Conservation (phyloP, 1,140 invertebrate species). For the Macrotrachela quadricornifera region DNA sequence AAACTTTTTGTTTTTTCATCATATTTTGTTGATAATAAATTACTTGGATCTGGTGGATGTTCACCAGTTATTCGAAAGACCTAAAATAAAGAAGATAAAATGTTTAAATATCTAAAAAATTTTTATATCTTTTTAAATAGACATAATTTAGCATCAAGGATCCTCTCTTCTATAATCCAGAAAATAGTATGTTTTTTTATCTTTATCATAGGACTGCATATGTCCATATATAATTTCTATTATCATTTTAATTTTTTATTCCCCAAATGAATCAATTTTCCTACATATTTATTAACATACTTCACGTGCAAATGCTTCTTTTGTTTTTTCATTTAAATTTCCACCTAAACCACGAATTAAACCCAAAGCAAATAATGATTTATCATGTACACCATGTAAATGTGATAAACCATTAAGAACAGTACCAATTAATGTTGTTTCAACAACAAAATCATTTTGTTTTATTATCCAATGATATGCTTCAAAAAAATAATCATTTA, state of each 20-base stretch:
- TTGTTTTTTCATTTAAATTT: slow-evolving; percentile 35
- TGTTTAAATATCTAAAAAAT: too few relatives aligned
- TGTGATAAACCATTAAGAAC: slow-evolving; percentile 42
- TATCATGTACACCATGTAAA: slow-evolving; percentile 33
- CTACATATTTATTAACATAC: too few relatives aligned
- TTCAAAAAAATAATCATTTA: slow-evolving; percentile 44
- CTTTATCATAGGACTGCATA: too few relatives aligned
- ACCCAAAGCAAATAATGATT: slow-evolving; percentile 39
- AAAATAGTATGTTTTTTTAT: too few relatives aligned
- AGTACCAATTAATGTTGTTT: slow-evolving; percentile 38
- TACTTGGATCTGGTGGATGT: slow-evolving; percentile 25
- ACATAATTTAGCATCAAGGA: too few relatives aligned
- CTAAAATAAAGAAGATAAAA: slow-evolving; percentile 15
- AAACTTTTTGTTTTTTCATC: slow-evolving; percentile 37
- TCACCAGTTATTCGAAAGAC: slow-evolving; percentile 36
- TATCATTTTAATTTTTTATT: too few relatives aligned
- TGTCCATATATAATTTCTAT: too few relatives aligned
- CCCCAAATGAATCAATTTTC: too few relatives aligned
- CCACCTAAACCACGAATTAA: slow-evolving; percentile 43
- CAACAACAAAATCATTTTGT: slow-evolving; percentile 38
- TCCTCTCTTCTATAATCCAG: too few relatives aligned
- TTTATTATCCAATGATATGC: slow-evolving; percentile 31
- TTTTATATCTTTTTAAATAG: too few relatives aligned
- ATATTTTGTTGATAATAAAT: slow-evolving; percentile 37
- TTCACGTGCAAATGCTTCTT: slow-evolving; percentile 35